Percentiles rank a stretch among this genome's conserved stretches.
Conservation (phyloP, 1,140 invertebrate genomes). For the Amphibalanus amphitrite region DNA sequence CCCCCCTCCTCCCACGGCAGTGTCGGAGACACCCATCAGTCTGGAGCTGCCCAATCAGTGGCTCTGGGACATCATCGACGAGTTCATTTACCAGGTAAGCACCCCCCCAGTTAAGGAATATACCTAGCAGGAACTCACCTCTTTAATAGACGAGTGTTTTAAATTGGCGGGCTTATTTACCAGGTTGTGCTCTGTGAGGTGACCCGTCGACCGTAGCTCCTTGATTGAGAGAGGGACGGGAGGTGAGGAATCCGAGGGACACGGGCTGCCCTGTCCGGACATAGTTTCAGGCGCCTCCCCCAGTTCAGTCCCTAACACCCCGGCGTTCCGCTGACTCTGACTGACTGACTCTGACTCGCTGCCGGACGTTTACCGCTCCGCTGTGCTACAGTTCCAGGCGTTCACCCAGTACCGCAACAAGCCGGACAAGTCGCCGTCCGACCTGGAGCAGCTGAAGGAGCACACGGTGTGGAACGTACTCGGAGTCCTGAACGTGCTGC, state of each 20-base stretch:
- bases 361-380: too few species aligned
- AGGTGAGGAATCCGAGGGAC: too few species aligned
- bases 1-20: too few species aligned
- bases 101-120: conserved; percentile 21
- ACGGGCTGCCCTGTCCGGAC: too few species aligned
- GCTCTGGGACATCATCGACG: conserved; percentile 99
- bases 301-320: too few species aligned
- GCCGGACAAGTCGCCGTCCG: conserved; percentile 61
- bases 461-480: conserved; percentile 96
- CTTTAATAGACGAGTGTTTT: not conserved
- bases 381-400: conserved; percentile 62
- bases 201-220: too few species aligned
- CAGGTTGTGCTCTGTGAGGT: not conserved
- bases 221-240: not conserved
- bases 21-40: conserved; percentile 68
- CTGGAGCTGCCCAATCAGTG: conserved; percentile 94
- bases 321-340: too few species aligned
- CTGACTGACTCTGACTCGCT: too few species aligned
- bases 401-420: conserved; percentile 87
- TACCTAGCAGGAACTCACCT: not conserved
- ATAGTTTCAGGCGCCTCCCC: too few species aligned
- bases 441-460: conserved; percentile 59
- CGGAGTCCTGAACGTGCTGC: conserved; percentile 91
- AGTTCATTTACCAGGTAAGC: conserved; percentile 45
- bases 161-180: not conserved